A percentile compares a stretch with the other conserved stretches of the same genome.
phyloP scores from a whole-genome alignment of 2,113 vertebrate genomes.

The Scopus umbretta region DNA sequence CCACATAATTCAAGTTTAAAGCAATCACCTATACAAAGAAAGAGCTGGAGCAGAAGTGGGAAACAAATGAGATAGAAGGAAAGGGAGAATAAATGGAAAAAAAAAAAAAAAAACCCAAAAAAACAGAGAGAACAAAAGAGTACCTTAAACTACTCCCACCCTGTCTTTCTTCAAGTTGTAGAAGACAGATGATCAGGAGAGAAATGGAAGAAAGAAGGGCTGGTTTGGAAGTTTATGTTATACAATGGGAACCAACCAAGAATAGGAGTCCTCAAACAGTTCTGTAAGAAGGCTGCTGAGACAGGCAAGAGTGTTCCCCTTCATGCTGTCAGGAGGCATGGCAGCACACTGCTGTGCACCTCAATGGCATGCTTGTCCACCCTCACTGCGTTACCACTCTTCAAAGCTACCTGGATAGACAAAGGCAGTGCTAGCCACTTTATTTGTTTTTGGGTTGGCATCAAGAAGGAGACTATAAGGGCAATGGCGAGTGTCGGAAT shows the following conservation, averaged over 20 bases:
- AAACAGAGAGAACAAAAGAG: neutral
- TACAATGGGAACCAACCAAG: neutral
- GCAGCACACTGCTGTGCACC: fast-evolving
- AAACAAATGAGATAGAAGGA: neutral
- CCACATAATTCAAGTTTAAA: neutral
- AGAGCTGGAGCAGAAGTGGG: neutral
- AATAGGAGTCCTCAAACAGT: neutral
- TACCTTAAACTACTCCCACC: neutral
- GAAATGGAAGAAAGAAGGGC: neutral
- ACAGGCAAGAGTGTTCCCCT: neutral
- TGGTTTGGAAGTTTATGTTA: neutral
- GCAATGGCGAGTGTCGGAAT: neutral
- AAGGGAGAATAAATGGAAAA: neutral
- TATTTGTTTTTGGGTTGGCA: neutral
- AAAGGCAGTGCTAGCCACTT: neutral
- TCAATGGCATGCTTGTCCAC: neutral
- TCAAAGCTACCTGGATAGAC: neutral
- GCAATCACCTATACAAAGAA: neutral
- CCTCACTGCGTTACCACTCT: too few species aligned
- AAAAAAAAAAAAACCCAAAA: neutral
- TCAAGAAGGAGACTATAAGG: neutral
- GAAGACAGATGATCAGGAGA: neutral
- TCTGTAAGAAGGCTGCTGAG: neutral
- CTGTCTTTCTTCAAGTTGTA: neutral
- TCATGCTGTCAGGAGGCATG: neutral